phyloP scores from a whole-genome alignment of 2,888 invertebrate species.

The Lymantria monacha region DNA sequence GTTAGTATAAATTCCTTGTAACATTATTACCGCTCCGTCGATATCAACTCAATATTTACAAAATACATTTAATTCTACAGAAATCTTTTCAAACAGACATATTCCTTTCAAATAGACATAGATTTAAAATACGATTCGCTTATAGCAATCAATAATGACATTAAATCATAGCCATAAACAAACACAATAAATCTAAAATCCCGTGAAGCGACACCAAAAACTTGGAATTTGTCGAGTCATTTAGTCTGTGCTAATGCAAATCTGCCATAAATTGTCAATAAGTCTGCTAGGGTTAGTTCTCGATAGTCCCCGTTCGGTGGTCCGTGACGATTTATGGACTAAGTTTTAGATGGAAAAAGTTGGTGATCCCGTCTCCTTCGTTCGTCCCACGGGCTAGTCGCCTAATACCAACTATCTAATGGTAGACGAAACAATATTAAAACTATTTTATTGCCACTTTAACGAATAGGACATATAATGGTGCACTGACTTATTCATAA shows the following conservation, averaged over 20 bases:
- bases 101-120: too few species aligned
- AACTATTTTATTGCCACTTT: background rate
- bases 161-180: conserved; percentile 8
- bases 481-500: too few species aligned
- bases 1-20: too few species aligned
- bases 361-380: conserved; percentile 59
- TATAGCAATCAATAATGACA: background rate
- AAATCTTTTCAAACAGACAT: too few species aligned
- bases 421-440: background rate
- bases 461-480: too few species aligned
- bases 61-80: too few species aligned
- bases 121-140: background rate
- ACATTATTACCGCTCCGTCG: too few species aligned
- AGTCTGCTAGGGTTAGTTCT: conserved; percentile 40
- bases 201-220: conserved; percentile 32
- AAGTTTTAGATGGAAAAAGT: conserved; percentile 80
- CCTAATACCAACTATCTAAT: conserved; percentile 30
- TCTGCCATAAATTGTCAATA: conserved; percentile 75
- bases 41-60: too few species aligned
- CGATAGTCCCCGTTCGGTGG: conserved; percentile 50
- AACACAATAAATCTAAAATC: conserved; percentile 29
- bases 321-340: conserved; percentile 73
- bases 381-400: conserved; percentile 40
- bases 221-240: conserved; percentile 46
- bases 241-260: conserved; percentile 68